Conservation (phyloP, 2,888 invertebrate genomes). For the Aelia acuminata region DNA sequence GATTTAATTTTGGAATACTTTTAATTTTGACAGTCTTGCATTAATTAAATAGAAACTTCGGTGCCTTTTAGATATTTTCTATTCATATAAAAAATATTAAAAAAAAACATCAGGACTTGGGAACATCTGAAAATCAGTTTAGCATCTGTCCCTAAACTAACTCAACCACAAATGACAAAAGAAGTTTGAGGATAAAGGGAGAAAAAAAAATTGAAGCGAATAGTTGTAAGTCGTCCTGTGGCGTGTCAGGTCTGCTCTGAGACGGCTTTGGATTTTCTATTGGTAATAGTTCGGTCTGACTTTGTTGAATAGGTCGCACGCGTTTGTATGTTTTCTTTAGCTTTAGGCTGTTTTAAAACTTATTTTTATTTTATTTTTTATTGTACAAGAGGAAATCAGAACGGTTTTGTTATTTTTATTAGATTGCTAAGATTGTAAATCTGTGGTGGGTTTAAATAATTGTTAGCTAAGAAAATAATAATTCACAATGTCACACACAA, state of each 20-base stretch:
- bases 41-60: too few relatives aligned
- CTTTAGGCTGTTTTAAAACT: background rate
- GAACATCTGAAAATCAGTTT: background rate
- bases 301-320: background rate
- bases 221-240: background rate
- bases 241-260: background rate
- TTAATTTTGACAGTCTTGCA: too few relatives aligned
- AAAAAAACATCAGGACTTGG: background rate
- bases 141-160: background rate
- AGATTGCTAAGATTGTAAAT: too few relatives aligned
- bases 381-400: background rate
- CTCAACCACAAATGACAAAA: constrained; percentile 8
- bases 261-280: background rate
- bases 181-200: background rate
- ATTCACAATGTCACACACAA: too few relatives aligned
- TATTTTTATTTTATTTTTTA: background rate
- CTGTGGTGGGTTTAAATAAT: too few relatives aligned
- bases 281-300: background rate
- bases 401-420: too few relatives aligned
- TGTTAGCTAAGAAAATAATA: too few relatives aligned
- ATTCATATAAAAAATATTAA: too few relatives aligned
- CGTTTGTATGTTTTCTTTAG: background rate
- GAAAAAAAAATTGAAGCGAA: background rate
- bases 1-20: too few relatives aligned
- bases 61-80: too few relatives aligned